Percentiles rank a stretch among this genome's conserved stretches.
Conservation (phyloP, 2,888 invertebrate genomes). For the Calliopum simillimum region DNA sequence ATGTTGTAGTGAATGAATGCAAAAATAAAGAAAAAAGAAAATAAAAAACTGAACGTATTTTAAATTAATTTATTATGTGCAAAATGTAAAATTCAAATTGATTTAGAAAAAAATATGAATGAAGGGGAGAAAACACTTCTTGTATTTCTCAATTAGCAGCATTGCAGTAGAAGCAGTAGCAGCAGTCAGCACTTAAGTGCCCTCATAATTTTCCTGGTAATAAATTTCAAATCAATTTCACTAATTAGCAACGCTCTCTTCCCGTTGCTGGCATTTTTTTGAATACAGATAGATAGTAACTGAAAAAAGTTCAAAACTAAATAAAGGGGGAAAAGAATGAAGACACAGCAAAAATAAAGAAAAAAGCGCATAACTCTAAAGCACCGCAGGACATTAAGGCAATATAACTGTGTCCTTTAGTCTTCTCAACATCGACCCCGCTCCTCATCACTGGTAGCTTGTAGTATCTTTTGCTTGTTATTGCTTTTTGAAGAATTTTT, state of each 20-base stretch:
- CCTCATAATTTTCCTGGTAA: constrained; percentile 53
- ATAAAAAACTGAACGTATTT: constrained; percentile 13
- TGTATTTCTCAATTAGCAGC: constrained; percentile 49
- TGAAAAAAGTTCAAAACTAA: background rate
- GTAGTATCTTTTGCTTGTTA: background rate
- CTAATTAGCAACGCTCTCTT: constrained; percentile 54
- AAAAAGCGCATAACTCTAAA: constrained; percentile 5
- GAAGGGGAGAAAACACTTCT: no score
- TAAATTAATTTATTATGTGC: constrained; percentile 13
- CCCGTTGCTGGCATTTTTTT: background rate
- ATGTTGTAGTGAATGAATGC: background rate
- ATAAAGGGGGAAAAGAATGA: background rate
- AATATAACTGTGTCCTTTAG: constrained; percentile 20
- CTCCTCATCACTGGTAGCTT: constrained; percentile 35
- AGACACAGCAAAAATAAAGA: background rate
- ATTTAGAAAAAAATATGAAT: constrained; percentile 14
- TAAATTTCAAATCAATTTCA: constrained; percentile 64
- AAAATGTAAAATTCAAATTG: constrained; percentile 19
- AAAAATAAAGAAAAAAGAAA: constrained; percentile 33
- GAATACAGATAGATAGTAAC: no score
- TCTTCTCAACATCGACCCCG: background rate
- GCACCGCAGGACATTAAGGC: background rate
- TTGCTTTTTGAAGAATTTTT: background rate
- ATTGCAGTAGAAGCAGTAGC: constrained; percentile 28
- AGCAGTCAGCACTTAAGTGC: constrained; percentile 31